These are phyloP conservation scores for Busseola fusca DNA, from an alignment of 2,888 invertebrate species.

Conservation along the genomic window DNA sequence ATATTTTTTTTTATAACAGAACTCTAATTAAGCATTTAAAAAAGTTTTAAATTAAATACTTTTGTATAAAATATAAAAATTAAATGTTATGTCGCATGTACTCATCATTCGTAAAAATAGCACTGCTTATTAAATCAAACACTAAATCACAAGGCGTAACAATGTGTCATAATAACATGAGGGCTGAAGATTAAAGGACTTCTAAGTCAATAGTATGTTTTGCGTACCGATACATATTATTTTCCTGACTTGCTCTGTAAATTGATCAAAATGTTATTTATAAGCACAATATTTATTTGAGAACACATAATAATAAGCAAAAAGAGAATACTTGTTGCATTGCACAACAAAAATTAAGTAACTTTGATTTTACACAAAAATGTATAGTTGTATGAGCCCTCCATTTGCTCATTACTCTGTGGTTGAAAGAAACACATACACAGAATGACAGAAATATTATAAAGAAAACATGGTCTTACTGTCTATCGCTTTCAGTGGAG, in stretches of 20 bases:
- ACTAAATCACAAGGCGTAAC: conserved; percentile 42
- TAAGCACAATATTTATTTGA: conserved; percentile 40
- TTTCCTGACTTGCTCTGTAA: conserved; percentile 88
- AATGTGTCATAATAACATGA: conserved; percentile 47
- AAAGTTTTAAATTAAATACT: not conserved
- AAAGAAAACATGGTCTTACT: conserved; percentile 73
- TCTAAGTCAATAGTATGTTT: conserved; percentile 64
- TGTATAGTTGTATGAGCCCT: not conserved
- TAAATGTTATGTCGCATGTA: conserved; percentile 22
- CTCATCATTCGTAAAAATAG: conserved; percentile 31
- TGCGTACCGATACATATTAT: conserved; percentile 86
- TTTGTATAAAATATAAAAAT: conserved; percentile 6
- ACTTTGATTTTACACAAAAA: not conserved
- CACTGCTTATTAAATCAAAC: conserved; percentile 30
- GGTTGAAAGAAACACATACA: conserved; percentile 37
- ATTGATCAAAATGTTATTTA: conserved; percentile 69
- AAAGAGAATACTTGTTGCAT: conserved; percentile 7
- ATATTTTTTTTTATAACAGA: conserved; percentile 29
- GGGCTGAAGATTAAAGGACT: conserved; percentile 48
- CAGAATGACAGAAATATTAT: not conserved
- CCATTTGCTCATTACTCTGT: conserved; percentile 35
- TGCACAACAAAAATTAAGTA: not conserved
- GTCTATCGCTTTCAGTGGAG: conserved; percentile 92
- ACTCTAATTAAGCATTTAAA: conserved; percentile 23
- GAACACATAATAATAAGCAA: conserved; percentile 43